Percentiles rank a stretch among this genome's conserved stretches.
phyloP scores from a whole-genome alignment of 2,888 invertebrate genomes.

The Drosophila siamana region DNA sequence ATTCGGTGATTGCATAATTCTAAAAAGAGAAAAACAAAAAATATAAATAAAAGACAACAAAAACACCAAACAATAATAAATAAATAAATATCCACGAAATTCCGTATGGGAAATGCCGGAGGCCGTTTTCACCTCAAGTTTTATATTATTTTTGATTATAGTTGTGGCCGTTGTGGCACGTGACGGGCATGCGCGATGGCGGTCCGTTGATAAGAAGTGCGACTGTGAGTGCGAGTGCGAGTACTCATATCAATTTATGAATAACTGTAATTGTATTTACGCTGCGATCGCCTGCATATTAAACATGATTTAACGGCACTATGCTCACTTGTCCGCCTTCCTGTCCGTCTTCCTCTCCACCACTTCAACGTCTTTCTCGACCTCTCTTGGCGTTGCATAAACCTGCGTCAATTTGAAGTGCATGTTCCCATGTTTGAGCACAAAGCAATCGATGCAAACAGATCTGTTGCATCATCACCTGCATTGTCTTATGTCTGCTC shows the following conservation, averaged over 20 bases:
- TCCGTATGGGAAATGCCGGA: conserved; percentile 55
- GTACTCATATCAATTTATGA: conserved; percentile 49
- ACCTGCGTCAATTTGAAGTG: conserved; percentile 38
- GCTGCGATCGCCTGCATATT: conserved; percentile 58
- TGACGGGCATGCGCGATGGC: conserved; percentile 68
- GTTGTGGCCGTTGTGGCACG: conserved; percentile 55
- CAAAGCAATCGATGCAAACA: conserved; percentile 23
- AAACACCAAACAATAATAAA: conserved; percentile 15
- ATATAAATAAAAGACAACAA: conserved; percentile 21
- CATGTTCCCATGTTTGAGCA: conserved; percentile 40
- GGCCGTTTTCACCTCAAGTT: conserved; percentile 46
- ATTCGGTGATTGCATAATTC: conserved; percentile 73
- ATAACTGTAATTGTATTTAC: conserved; percentile 21
- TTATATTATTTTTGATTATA: background rate
- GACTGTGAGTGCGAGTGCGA: background rate
- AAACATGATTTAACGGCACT: conserved; percentile 54
- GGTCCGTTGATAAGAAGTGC: conserved; percentile 58
- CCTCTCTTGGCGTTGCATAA: conserved; percentile 67
- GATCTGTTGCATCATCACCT: conserved; percentile 55
- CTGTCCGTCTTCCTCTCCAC: conserved; percentile 11
- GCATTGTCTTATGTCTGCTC: conserved; percentile 23
- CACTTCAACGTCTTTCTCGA: too few relatives aligned
- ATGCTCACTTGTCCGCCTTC: conserved; percentile 26
- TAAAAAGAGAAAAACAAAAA: conserved; percentile 31
- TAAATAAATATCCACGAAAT: conserved; percentile 8